A percentile compares a stretch with the other conserved stretches of the same genome.
Evolutionary conservation across 2,888 invertebrate species (phyloP).

Genomic region (Lithodes maja): DNA sequence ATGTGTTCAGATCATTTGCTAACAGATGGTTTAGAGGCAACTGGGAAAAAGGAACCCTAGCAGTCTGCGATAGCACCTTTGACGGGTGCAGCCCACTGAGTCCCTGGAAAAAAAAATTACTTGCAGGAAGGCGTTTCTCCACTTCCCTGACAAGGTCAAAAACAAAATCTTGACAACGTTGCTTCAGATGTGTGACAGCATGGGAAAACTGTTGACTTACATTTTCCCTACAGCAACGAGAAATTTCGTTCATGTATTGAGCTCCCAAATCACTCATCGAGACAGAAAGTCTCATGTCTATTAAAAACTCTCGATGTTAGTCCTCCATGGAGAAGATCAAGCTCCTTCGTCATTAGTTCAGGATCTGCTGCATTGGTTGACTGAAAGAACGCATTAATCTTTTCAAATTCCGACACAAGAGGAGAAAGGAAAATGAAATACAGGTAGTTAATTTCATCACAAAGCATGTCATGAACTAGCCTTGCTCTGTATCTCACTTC

Average conservation of each 20-base stretch:
- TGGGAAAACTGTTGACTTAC: not conserved
- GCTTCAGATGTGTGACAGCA: constrained; percentile 24
- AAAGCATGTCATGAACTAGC: constrained; percentile 20
- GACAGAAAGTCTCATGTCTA: not conserved
- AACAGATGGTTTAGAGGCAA: constrained; percentile 14
- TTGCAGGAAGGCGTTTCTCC: constrained; percentile 25
- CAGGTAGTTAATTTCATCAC: constrained; percentile 9
- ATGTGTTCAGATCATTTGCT: not conserved
- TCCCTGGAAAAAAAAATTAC: constrained; percentile 25
- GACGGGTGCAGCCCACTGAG: not conserved
- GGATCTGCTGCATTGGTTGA: constrained; percentile 11
- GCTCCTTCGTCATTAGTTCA: constrained; percentile 8
- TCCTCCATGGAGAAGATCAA: not conserved
- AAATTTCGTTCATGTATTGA: not conserved
- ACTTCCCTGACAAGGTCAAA: constrained; percentile 14
- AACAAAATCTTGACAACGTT: constrained; percentile 20
- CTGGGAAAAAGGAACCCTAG: constrained; percentile 21
- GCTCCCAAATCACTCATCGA: constrained; percentile 31
- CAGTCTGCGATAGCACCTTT: constrained; percentile 16
- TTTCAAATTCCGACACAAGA: constrained; percentile 23
- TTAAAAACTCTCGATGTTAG: constrained; percentile 20
- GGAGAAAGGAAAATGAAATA: constrained; percentile 30
- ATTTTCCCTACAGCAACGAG: constrained; percentile 13
- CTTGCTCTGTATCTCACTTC: constrained; percentile 21
- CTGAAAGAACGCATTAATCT: constrained; percentile 28